Base-by-base conservation (phyloP, 1,140 invertebrate species). In the Akabosia matsudoensis region DNA sequence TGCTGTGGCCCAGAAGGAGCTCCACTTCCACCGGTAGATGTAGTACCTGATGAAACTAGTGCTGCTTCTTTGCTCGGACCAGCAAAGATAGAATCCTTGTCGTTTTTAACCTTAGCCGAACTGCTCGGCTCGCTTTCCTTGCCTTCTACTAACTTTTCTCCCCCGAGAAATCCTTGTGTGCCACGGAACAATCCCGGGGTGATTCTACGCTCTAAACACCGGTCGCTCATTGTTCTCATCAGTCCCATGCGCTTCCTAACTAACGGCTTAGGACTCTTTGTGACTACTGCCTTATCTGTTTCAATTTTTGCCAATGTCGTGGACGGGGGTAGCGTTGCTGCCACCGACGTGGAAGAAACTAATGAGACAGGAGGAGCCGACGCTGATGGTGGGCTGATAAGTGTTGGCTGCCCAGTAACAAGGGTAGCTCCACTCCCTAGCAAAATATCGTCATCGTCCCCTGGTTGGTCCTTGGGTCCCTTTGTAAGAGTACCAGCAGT, bases 211-310 rank as follows among this genome's bases (percentile, higher is more conserved):
- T 79, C 78, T 22, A 79, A 64, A 75, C 78, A 81, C 14, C 45
- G 81, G 56, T 54, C 82, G 33, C 78, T 83, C 82, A 75, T 82
- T 74, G 76, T 81, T 74, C 82, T 64, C 78, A 82, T 82, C 74
- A 83, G 70, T 14, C 79, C 80, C 77, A 80, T 81, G 26, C 80
- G 71, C 30, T 79, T 80, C 33, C 80, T 72, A 10, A 80, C 73
- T 26, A 80, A 52, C 0, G 79, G 79, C 33, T 80, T 80, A 0
- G 79, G 64, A 45, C 71, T 71, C 28, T n/a, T 56, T 70, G 14
- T 74, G n/a, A n/a, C 24, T 10, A 24, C 31, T 4, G n/a, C 28
- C 4, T 28, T 67, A 24, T 4, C 61, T 31, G 7, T 28, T 4
- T 67, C 61, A 28, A 4, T 24, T 34, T 0, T 73, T 56, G 71